Evolutionary conservation across 2,888 invertebrate species (phyloP).

Genomic region (Dicyrtoma fusca): DNA sequence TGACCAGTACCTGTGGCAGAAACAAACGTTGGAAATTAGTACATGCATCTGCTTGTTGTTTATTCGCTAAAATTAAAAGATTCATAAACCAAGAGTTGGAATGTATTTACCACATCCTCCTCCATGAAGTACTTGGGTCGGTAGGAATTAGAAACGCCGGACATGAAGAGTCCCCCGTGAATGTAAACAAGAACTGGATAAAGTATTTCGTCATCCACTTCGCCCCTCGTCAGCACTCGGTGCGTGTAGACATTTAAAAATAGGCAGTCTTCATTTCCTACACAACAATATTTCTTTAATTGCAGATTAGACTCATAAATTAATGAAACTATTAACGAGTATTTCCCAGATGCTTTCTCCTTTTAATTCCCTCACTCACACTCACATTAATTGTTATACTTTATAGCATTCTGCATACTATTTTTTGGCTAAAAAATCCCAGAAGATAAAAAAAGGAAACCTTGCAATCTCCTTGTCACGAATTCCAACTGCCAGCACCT

Average conservation of each 20-base stretch:
- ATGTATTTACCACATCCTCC: slow-evolving; percentile 34
- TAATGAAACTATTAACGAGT: background rate
- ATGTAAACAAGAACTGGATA: slow-evolving; percentile 47
- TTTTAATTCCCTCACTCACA: too few species aligned
- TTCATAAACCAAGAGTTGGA: background rate
- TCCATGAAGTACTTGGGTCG: slow-evolving; percentile 39
- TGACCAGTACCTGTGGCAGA: slow-evolving; percentile 20
- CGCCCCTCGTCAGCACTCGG: slow-evolving; percentile 18
- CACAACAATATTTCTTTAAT: background rate
- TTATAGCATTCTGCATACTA: too few species aligned
- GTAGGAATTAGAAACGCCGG: slow-evolving; percentile 34
- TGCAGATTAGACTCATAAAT: background rate
- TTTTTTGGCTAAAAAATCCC: too few species aligned
- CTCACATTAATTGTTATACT: too few species aligned
- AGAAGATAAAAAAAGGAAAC: background rate
- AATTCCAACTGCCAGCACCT: slow-evolving; percentile 35
- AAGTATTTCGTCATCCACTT: slow-evolving; percentile 27
- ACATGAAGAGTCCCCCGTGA: slow-evolving; percentile 52
- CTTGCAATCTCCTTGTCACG: slow-evolving; percentile 19
- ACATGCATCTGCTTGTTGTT: background rate
- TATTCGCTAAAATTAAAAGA: background rate
- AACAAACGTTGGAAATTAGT: background rate
- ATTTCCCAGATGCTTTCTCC: background rate
- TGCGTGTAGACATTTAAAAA: slow-evolving; percentile 21
- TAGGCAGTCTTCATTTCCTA: slow-evolving; percentile 28